Percentiles rank a stretch among this genome's conserved stretches.
Conservation (phyloP, 2,113 vertebrate genomes). For the Gambusia affinis region DNA sequence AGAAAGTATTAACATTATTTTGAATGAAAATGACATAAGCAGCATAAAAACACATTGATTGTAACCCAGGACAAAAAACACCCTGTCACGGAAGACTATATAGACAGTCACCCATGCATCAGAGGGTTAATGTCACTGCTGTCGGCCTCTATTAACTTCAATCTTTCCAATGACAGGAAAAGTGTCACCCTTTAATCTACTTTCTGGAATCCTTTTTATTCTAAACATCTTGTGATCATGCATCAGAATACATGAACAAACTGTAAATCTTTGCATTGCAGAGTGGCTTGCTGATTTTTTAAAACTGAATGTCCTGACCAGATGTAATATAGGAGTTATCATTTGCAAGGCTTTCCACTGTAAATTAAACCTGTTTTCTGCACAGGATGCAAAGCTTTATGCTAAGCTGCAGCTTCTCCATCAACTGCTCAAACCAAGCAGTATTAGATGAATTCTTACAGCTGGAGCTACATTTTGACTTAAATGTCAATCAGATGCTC, state of each 20-base stretch:
- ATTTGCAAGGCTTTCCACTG: no score
- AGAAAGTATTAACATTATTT: no score
- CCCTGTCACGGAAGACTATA: no score
- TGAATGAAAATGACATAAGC: no score
- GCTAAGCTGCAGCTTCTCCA: slow-evolving; percentile 30
- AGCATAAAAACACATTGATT: no score
- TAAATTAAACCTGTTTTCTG: slow-evolving; percentile 9
- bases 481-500: slow-evolving; percentile 46
- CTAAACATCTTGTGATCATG: slow-evolving; percentile 17
- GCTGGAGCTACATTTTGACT: slow-evolving; percentile 36
- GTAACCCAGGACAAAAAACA: no score
- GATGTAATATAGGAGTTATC: neutral
- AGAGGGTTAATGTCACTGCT: no score
- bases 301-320: neutral
- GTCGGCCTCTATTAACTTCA: no score
- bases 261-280: slow-evolving; percentile 8
- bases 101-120: no score
- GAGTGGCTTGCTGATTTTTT: neutral
- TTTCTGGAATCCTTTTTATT: slow-evolving; percentile 5
- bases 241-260: slow-evolving; percentile 14
- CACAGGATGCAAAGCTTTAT: slow-evolving; percentile 33
- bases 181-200: neutral
- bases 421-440: slow-evolving; percentile 29
- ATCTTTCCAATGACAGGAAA: neutral
- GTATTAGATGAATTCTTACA: slow-evolving; percentile 40